These are phyloP conservation scores for Macheiramphus alcinus DNA, from an alignment of 2,113 vertebrate genomes.

Conservation along the genomic window DNA sequence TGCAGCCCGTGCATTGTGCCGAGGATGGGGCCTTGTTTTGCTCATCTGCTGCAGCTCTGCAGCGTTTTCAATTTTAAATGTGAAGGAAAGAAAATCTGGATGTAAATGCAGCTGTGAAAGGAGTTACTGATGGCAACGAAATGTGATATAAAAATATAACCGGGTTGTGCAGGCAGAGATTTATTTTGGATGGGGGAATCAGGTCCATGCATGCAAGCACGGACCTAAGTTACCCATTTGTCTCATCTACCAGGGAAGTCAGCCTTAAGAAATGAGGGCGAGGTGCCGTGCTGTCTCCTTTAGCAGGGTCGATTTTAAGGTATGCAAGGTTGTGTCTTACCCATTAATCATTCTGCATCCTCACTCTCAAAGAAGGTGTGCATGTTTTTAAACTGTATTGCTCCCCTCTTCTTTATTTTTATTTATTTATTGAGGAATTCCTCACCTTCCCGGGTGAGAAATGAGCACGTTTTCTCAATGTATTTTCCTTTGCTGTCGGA, in stretches of 20 bases:
- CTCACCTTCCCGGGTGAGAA: neutral
- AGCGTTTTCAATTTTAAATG: neutral
- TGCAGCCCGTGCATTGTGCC: neutral
- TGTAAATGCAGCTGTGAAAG: slow-evolving; percentile 9
- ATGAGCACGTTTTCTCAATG: neutral
- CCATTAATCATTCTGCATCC: neutral
- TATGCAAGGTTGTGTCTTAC: neutral
- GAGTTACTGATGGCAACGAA: neutral
- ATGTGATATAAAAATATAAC: neutral
- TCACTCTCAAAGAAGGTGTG: neutral
- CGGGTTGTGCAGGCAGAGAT: neutral
- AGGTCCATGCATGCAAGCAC: accelerated
- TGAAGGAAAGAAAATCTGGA: neutral
- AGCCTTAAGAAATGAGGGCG: neutral
- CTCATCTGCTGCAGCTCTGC: neutral
- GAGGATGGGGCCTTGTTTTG: neutral
- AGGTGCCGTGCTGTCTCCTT: neutral
- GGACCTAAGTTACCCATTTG: neutral
- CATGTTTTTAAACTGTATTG: neutral
- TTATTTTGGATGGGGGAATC: neutral
- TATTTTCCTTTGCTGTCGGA: neutral
- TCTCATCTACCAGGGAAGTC: neutral
- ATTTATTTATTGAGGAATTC: neutral
- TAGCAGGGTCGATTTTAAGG: neutral
- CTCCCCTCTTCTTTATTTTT: neutral